A percentile compares a stretch with the other conserved stretches of the same genome.
Conservation (phyloP, 1,140 invertebrate species). For the Bursaphelenchus mucronatus region DNA sequence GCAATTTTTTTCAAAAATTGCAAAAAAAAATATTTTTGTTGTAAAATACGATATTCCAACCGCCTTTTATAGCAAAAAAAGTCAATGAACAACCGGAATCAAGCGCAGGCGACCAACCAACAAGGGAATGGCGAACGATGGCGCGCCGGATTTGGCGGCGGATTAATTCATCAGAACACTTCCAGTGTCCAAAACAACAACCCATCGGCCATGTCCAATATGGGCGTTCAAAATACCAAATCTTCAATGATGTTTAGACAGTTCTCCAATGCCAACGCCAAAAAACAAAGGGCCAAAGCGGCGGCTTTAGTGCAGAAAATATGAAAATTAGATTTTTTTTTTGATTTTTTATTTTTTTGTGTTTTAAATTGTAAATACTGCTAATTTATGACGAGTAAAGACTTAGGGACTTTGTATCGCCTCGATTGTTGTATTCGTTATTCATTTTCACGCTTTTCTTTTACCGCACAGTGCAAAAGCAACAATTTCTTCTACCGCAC, state of each 20-base stretch:
- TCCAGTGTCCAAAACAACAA: not conserved
- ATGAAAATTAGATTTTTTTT: not conserved
- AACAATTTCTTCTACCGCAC: too few relatives aligned
- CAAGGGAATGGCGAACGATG: not conserved
- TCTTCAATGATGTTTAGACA: conserved; percentile 16
- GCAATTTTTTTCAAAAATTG: too few relatives aligned
- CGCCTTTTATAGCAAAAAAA: conserved; percentile 15
- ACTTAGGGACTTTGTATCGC: too few relatives aligned
- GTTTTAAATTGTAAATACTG: too few relatives aligned
- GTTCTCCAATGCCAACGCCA: conserved; percentile 8
- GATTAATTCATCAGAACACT: not conserved
- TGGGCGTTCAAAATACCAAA: conserved; percentile 5
- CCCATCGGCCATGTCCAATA: conserved; percentile 3
- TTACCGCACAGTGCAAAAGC: too few relatives aligned
- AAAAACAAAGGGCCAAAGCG: conserved; percentile 3
- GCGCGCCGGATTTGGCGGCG: not conserved
- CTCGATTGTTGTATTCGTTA: too few relatives aligned
- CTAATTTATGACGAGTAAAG: too few relatives aligned
- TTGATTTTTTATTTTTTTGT: too few relatives aligned
- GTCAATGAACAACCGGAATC: conserved; percentile 3
- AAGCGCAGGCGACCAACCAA: not conserved
- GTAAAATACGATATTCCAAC: not conserved
- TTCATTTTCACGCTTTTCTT: too few relatives aligned
- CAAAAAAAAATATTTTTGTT: too few relatives aligned
- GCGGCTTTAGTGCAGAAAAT: conserved; percentile 11